Conservation (phyloP, 2,797 vertebrate species). For the Sternarchorhynchus goeldii region DNA sequence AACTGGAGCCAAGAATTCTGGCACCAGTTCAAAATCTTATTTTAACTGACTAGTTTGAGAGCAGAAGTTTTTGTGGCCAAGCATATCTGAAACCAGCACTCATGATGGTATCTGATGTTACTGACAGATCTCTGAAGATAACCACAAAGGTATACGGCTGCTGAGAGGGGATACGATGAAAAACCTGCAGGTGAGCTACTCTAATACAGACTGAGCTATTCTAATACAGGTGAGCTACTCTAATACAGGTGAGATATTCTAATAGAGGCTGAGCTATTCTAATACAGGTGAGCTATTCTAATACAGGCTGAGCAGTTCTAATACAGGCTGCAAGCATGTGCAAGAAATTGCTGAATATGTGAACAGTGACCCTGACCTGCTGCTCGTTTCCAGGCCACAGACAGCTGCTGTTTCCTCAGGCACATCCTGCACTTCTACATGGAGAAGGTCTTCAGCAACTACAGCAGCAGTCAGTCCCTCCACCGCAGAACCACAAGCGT, state of each 20-base stretch:
- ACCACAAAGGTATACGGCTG: conserved; percentile 66
- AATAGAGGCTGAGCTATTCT: too few species aligned
- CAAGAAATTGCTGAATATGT: not conserved
- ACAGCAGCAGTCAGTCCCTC: conserved; percentile 58
- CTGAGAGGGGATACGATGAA: conserved; percentile 66
- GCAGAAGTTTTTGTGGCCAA: not conserved
- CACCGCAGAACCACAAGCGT: conserved; percentile 71
- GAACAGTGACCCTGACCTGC: not conserved
- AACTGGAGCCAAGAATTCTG: not conserved
- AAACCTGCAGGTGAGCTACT: conserved; percentile 66
- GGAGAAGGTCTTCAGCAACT: conserved; percentile 76
- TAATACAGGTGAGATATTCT: too few species aligned
- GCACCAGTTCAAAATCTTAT: too few species aligned
- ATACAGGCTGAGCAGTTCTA: conserved; percentile 50
- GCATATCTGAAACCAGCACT: not conserved
- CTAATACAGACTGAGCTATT: not conserved
- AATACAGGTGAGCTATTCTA: too few species aligned
- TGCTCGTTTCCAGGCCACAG: conserved; percentile 63
- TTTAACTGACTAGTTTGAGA: not conserved
- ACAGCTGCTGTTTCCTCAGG: conserved; percentile 77
- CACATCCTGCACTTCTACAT: conserved; percentile 78
- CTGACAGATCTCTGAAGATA: conserved; percentile 67
- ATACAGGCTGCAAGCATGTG: not conserved
- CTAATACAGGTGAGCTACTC: too few species aligned
- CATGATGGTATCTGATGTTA: conserved; percentile 12